Evolutionary conservation across 2,888 invertebrate genomes (phyloP), one percentile per base, ranked within the genome.

Genomic region (Aleiodes testaceus): DNA sequence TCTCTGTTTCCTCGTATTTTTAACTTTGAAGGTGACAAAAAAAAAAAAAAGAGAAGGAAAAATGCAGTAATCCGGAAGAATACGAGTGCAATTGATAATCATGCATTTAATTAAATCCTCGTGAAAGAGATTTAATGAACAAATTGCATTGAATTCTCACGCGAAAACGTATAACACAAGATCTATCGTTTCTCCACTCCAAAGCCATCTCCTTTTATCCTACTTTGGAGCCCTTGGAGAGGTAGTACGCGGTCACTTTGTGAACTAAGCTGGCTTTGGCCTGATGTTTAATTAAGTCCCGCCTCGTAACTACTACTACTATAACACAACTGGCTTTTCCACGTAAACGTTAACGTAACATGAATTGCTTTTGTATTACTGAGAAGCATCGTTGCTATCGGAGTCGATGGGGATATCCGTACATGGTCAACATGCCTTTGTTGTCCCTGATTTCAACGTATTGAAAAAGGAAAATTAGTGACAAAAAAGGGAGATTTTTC

Each of bases 221-320:
- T 45, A 22, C 63, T 63, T 63, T 45, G 64, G 65, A 69, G 63
- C 61, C 66, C 66, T 47, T 45, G 70, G 72, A 66, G 66, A 66
- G 66, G 70, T 61, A 75, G 73, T 68, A 81, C 84, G 87, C 84
- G 87, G 87, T 87, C 86, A 86, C 87, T 87, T 87, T 87, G 87
- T 87, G 85, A 86, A 83, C 85, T 85, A 85, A 85, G 84, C 85
- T 82, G 83, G 85, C 85, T 85, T 85, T 85, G 81, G 16, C 84
- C 80, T 81, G 82, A 82, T 85, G 86, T 87, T 87, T 87, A 87
- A 87, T 87, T 87, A 87, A 87, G 85, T 87, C 85, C 85, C 81
- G 82, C 85, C 85, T 83, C 82, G 83, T 44, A 45, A 63, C 45
- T 45, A 63, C 63, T 45, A 82, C 85, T 84, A 82, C 83, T 84